These are phyloP conservation scores for Pristionchus arcanus DNA, from an alignment of 2,888 invertebrate genomes.

Conservation along the genomic window DNA sequence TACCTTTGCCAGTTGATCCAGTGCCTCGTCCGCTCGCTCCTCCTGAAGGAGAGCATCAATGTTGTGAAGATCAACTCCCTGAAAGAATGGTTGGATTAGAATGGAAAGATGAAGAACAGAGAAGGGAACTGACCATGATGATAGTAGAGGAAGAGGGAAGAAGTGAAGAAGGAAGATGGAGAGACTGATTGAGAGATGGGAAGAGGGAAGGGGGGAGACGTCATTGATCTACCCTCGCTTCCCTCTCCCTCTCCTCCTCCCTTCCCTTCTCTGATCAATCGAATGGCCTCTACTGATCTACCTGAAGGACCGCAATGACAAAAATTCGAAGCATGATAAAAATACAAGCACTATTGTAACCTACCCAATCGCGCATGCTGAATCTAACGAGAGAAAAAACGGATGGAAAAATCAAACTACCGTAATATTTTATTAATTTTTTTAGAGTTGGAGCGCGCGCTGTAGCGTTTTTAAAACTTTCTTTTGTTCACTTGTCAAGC, in stretches of 20 bases:
- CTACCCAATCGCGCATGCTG: too few relatives aligned
- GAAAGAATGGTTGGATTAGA: background rate
- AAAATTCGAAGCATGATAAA: too few relatives aligned
- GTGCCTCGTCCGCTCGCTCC: background rate
- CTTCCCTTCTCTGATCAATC: background rate
- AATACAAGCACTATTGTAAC: too few relatives aligned
- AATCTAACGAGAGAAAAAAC: too few relatives aligned
- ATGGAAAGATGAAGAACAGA: background rate
- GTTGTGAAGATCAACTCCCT: background rate
- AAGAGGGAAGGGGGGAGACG: conserved; percentile 9
- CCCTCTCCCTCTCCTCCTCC: background rate
- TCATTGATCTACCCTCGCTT: conserved; percentile 7
- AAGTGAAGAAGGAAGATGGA: background rate
- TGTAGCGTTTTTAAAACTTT: too few relatives aligned
- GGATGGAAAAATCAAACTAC: too few relatives aligned
- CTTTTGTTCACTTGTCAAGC: too few relatives aligned
- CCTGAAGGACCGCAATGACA: too few relatives aligned
- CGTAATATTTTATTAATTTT: too few relatives aligned
- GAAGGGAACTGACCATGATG: background rate
- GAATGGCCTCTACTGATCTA: background rate
- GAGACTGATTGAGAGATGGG: background rate
- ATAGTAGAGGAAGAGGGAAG: conserved; percentile 1
- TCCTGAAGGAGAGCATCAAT: conserved; percentile 8
- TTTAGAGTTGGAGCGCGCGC: too few relatives aligned
- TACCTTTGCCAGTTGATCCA: conserved; percentile 9